Evolutionary conservation across 2,888 invertebrate genomes (phyloP), one percentile per base, ranked within the genome.

Genomic region (Campaea margaritaria): DNA sequence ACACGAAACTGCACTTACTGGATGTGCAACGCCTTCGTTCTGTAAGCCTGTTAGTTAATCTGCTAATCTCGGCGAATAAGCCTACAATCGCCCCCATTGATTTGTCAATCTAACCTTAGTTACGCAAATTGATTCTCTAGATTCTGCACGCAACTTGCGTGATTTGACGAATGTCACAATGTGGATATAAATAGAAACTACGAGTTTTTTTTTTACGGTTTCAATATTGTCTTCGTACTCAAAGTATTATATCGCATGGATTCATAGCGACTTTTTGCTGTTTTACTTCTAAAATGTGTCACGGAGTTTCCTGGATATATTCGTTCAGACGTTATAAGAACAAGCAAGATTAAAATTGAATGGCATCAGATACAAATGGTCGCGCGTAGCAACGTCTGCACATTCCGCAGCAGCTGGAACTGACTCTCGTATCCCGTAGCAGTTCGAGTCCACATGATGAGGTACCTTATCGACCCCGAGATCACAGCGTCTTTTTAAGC

Each of bases 381-480:
- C 44, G 44, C 34, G 58, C 69, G 74, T 77, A 76, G 73, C 70
- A 62, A 47, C 46, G 56, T 54, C 73, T 73, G 73, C 69, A 62
- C 38, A 53, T 58, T 70, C 69, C 73, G 76, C 76, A 74, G 75
- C 75, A 60, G 46, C 46, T 41, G 52, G 58, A 59, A 61, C 56
- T 50, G 43, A 51, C 42, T 62, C 51, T 63, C 13, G 59, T 44
- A 44, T 58, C 28, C 47, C 39, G 28, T 60, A 52, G 49, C 52
- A 61, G 62, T 64, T 72, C 70, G 57, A 67, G 66, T 69, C 70
- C 63, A 76, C 70, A 69, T 68, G 65, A 65, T 65, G 69, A 65
- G 58, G 64, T 74, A 75, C 74, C 83, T 83, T 89, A 90, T 90
- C 89, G 89, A 91, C 89, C 89, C 79, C 78, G 78, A 81, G 81